These are phyloP conservation scores for Alitta virens DNA, from an alignment of 2,888 invertebrate genomes.

Conservation along the genomic window DNA sequence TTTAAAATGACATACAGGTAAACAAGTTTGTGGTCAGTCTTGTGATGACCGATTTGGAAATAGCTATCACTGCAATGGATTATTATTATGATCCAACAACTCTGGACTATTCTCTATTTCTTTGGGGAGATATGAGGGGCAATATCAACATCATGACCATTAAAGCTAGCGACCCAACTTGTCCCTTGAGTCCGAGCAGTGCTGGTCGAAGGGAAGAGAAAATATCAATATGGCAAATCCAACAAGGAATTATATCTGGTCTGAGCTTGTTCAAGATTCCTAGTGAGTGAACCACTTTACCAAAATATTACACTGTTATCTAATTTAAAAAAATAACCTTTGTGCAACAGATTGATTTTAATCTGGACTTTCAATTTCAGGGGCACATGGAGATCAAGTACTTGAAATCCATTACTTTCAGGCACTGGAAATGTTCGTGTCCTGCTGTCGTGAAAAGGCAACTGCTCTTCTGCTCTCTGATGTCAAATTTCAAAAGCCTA, in stretches of 20 bases:
- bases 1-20: too few relatives aligned
- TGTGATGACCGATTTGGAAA: slow-evolving; percentile 63
- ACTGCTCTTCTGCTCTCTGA: slow-evolving; percentile 67
- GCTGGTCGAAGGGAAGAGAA: too few relatives aligned
- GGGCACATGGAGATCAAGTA: too few relatives aligned
- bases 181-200: too few relatives aligned
- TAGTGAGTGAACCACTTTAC: too few relatives aligned
- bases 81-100: slow-evolving; percentile 56
- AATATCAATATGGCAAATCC: too few relatives aligned
- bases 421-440: slow-evolving; percentile 68
- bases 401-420: slow-evolving; percentile 62
- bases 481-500: slow-evolving; percentile 60
- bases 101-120: slow-evolving; percentile 65
- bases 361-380: too few relatives aligned
- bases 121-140: slow-evolving; percentile 75
- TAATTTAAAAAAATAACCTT: too few relatives aligned
- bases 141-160: slow-evolving; percentile 42
- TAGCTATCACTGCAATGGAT: slow-evolving; percentile 62
- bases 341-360: too few relatives aligned
- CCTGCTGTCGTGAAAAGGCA: slow-evolving; percentile 65
- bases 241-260: too few relatives aligned
- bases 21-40: background rate
- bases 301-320: too few relatives aligned
- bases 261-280: too few relatives aligned
- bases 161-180: slow-evolving; percentile 21